Evolutionary conservation across 2,888 invertebrate species (phyloP).

Genomic region (Drosophila fungiperda): DNA sequence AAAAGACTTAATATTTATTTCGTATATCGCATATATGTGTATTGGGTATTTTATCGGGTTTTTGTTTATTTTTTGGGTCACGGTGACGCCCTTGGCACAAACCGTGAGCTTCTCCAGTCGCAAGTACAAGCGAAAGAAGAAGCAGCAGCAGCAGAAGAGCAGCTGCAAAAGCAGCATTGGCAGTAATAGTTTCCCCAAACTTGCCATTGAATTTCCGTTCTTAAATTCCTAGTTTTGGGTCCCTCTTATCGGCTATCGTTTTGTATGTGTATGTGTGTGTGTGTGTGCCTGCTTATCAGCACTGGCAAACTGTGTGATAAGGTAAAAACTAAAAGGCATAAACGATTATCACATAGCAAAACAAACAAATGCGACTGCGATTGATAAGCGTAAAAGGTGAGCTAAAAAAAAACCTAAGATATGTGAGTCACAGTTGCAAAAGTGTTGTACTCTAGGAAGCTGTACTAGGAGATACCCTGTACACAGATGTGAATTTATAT

Average conservation of each 20-base stretch:
- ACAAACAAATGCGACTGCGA: conserved; percentile 50
- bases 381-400: conserved; percentile 48
- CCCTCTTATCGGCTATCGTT: conserved; percentile 40
- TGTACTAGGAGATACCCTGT: neutral
- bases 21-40: neutral
- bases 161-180: neutral
- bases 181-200: conserved; percentile 39
- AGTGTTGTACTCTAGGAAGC: neutral
- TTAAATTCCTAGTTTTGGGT: conserved; percentile 23
- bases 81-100: conserved; percentile 30
- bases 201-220: conserved; percentile 72
- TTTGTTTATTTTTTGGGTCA: conserved; percentile 44
- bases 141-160: conserved; percentile 6
- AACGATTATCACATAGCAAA: conserved; percentile 29
- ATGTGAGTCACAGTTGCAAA: conserved; percentile 49
- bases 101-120: conserved; percentile 13
- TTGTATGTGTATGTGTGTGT: neutral
- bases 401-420: conserved; percentile 26
- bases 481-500: neutral
- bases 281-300: conserved; percentile 57
- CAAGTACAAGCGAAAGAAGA: conserved; percentile 18
- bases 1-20: conserved; percentile 16
- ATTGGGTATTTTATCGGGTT: conserved; percentile 22
- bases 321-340: neutral
- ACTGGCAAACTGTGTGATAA: conserved; percentile 42